A percentile compares a stretch with the other conserved stretches of the same genome.
Conservation (phyloP, 2,113 vertebrate species). For the Chaetorhynchus papuensis region DNA sequence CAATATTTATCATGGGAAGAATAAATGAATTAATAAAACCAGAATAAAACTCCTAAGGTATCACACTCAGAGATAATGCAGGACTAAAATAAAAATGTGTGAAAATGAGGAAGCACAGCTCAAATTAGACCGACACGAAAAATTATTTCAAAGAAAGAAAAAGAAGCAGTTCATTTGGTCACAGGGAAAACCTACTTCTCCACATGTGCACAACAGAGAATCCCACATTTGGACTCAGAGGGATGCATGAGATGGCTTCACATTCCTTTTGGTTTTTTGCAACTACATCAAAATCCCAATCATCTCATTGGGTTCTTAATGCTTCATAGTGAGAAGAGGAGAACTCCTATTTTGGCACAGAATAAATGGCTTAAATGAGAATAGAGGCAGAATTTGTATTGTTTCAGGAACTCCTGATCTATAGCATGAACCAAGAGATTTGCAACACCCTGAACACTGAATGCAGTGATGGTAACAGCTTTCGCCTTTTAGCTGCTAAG, state of each 20-base stretch:
- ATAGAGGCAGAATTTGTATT: background rate
- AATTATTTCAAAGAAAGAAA: background rate
- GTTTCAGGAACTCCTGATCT: background rate
- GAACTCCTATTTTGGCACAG: background rate
- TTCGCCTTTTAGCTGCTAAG: background rate
- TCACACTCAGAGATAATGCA: background rate
- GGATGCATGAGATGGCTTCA: background rate
- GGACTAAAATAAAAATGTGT: background rate
- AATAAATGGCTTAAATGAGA: background rate
- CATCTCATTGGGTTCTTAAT: background rate
- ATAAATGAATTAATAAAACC: conserved; percentile 27
- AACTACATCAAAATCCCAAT: background rate
- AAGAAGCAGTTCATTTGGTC: background rate
- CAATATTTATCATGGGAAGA: background rate
- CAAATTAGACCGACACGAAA: background rate
- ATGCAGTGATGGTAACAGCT: background rate
- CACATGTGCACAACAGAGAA: background rate
- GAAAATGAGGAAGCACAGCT: background rate
- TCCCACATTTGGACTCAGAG: background rate
- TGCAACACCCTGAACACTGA: background rate
- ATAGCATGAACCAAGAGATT: background rate
- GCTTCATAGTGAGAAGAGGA: background rate
- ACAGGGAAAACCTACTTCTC: background rate
- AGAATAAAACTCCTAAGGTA: conserved; percentile 24
- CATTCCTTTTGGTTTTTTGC: background rate